Percentiles rank a stretch among this genome's conserved stretches.
phyloP scores from a whole-genome alignment of 2,113 vertebrate genomes.

The Sylvietta virens region DNA sequence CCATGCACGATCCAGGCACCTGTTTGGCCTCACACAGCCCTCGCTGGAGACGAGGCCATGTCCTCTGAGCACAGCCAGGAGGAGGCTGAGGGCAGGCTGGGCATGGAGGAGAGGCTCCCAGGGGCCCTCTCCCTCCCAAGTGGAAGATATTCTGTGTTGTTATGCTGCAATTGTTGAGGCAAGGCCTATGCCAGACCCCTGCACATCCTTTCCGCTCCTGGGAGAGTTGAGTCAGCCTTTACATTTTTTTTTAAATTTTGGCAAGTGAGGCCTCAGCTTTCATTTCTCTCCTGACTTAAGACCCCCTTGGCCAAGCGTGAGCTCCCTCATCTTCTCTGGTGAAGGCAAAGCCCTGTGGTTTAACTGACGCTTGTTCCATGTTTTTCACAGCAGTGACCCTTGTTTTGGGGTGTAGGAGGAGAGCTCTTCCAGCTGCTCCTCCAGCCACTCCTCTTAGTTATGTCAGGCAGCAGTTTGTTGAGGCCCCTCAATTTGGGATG shows the following conservation, averaged over 20 bases:
- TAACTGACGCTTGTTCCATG: neutral
- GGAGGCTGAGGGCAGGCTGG: neutral
- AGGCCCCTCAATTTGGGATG: neutral
- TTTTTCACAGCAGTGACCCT: neutral
- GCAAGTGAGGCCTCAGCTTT: neutral
- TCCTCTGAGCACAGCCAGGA: neutral
- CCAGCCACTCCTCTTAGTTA: neutral
- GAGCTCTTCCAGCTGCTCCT: neutral
- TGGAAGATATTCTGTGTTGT: neutral
- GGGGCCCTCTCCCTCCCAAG: neutral
- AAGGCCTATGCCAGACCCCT: neutral
- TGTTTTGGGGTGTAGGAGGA: neutral
- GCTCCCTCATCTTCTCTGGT: neutral
- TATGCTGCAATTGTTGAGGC: neutral
- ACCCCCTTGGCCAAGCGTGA: neutral
- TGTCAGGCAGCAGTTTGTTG: neutral
- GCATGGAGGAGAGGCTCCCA: neutral
- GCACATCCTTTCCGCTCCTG: neutral
- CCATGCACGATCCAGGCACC: neutral
- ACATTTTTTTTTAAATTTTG: neutral
- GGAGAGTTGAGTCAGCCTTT: neutral
- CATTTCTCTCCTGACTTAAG: neutral
- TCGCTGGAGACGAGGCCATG: neutral
- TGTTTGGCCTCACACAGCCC: rapidly evolving
- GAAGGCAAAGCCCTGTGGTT: neutral